A percentile compares a stretch with the other conserved stretches of the same genome.
Conservation (phyloP, 2,797 vertebrate species). For the Acanthornis magna region DNA sequence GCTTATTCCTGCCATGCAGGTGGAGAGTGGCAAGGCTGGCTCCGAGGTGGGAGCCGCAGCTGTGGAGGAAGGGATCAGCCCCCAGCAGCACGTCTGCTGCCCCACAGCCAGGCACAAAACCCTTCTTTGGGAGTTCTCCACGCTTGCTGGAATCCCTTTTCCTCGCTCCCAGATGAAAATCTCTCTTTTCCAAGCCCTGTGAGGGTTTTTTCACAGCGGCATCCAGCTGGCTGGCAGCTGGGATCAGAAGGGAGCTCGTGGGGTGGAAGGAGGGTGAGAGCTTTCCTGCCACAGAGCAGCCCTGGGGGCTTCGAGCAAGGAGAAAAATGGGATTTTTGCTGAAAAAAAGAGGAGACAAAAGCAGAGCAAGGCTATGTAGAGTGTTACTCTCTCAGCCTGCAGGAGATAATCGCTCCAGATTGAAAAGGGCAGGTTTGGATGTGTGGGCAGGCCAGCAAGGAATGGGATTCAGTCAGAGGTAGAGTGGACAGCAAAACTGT, state of each 20-base stretch:
- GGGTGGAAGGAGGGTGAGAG: background rate
- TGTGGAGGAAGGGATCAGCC: background rate
- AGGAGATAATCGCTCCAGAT: background rate
- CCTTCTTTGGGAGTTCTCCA: background rate
- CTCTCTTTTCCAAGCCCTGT: background rate
- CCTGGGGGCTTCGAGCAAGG: background rate
- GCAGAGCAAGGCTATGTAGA: background rate
- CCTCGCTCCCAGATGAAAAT: background rate
- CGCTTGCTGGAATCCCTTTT: background rate
- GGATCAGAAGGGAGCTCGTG: background rate
- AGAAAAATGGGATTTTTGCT: background rate
- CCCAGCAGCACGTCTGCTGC: background rate
- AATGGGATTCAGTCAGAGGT: background rate
- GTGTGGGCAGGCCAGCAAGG: background rate
- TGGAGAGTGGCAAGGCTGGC: background rate
- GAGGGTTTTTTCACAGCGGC: background rate
- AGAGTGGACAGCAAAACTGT: background rate
- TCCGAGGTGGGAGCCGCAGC: background rate
- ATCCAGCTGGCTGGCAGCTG: background rate
- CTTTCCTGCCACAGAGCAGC: background rate
- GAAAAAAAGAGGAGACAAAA: background rate
- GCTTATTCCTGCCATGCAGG: constrained; percentile 2
- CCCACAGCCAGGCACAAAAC: background rate
- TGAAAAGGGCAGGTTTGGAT: background rate
- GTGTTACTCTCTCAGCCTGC: background rate